Evolutionary conservation across 1,140 invertebrate species (phyloP).

Genomic region (Heliothis subflexa): DNA sequence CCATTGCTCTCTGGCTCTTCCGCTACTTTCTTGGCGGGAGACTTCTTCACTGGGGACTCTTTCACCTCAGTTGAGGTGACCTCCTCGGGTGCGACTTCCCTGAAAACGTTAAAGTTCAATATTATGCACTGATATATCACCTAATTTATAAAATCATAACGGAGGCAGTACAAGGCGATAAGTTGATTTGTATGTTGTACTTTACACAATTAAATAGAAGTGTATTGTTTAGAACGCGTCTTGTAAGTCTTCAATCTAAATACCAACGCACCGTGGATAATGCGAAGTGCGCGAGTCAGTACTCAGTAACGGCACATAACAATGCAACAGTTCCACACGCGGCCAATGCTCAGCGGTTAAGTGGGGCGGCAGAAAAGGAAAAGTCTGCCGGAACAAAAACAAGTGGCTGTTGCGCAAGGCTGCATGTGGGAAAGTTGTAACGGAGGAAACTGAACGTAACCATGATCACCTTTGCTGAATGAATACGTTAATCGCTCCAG

Average conservation of each 20-base stretch:
- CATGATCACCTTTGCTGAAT: constrained; percentile 60
- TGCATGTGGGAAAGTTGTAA: constrained; percentile 83
- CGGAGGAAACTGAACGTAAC: constrained; percentile 73
- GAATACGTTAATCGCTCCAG: constrained; percentile 70
- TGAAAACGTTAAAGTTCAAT: constrained; percentile 58
- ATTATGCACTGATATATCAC: not conserved
- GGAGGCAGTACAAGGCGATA: not conserved
- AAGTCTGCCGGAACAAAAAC: constrained; percentile 80
- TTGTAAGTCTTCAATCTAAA: constrained; percentile 41
- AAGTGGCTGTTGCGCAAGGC: constrained; percentile 79
- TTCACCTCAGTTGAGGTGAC: constrained; percentile 76
- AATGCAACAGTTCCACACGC: constrained; percentile 49
- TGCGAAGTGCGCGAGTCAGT: constrained; percentile 37
- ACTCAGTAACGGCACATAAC: constrained; percentile 47
- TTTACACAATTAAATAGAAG: not conserved
- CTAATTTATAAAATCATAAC: not conserved
- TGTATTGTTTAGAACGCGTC: not conserved
- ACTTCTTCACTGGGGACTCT: constrained; percentile 83
- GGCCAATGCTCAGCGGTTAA: constrained; percentile 54
- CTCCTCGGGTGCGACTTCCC: constrained; percentile 77
- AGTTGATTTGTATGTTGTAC: not conserved
- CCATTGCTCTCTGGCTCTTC: constrained; percentile 86
- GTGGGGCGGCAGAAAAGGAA: constrained; percentile 72
- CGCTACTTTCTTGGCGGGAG: constrained; percentile 78
- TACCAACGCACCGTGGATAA: constrained; percentile 40